Evolutionary conservation across 2,113 vertebrate species (phyloP).

Genomic region (Maccullochella peelii): DNA sequence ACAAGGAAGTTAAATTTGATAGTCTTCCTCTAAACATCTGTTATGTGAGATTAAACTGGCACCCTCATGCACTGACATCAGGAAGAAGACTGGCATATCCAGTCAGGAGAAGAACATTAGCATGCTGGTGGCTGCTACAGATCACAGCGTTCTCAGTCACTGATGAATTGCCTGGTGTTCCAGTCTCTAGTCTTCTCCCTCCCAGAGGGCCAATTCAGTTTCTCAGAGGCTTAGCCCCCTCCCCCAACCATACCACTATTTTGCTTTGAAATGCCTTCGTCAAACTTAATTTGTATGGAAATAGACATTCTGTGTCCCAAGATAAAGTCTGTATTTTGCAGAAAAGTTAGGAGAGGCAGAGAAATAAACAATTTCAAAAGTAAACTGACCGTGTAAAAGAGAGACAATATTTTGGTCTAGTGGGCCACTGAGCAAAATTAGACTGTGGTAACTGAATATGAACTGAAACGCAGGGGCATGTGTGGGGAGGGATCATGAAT

Average conservation of each 20-base stretch:
- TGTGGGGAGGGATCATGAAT: slow-evolving; percentile 5
- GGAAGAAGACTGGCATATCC: slow-evolving; percentile 68
- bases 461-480: not conserved
- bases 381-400: slow-evolving; percentile 58
- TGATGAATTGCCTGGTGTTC: slow-evolving; percentile 68
- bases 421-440: slow-evolving; percentile 43
- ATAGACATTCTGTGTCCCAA: slow-evolving; percentile 32
- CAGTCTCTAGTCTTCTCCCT: slow-evolving; percentile 19
- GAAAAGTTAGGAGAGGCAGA: not conserved
- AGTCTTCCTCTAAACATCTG: slow-evolving; percentile 56
- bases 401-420: slow-evolving; percentile 24
- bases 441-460: slow-evolving; percentile 30
- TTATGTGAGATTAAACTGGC: slow-evolving; percentile 52
- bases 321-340: slow-evolving; percentile 57
- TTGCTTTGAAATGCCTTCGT: slow-evolving; percentile 38
- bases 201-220: slow-evolving; percentile 33
- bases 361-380: slow-evolving; percentile 57
- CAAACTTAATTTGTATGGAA: slow-evolving; percentile 71
- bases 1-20: slow-evolving; percentile 39
- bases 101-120: slow-evolving; percentile 65
- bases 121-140: slow-evolving; percentile 63
- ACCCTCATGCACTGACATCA: slow-evolving; percentile 25
- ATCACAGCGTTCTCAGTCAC: slow-evolving; percentile 64
- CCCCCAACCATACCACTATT: slow-evolving; percentile 31
- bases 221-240: slow-evolving; percentile 25